Percentiles rank a stretch among this genome's conserved stretches.
Conservation (phyloP, 1,140 invertebrate species). For the Brachystomella parvula region DNA sequence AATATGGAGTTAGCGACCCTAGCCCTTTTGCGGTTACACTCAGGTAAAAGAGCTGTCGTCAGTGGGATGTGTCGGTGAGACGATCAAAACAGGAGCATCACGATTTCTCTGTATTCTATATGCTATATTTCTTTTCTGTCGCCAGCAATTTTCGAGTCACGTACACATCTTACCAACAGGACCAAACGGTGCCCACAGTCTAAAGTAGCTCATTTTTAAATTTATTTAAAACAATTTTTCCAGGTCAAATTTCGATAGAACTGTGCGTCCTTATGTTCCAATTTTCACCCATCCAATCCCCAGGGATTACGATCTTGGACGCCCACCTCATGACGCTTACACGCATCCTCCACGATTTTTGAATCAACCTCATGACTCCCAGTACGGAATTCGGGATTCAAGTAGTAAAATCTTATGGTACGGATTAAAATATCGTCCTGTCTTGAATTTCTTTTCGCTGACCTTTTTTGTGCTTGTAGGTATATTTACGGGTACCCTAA, state of each 20-base stretch:
- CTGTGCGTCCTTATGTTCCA: constrained; percentile 67
- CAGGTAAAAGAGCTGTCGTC: constrained; percentile 5
- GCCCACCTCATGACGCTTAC: constrained; percentile 72
- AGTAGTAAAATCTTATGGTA: constrained; percentile 84
- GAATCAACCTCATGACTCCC: constrained; percentile 69
- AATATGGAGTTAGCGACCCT: constrained; percentile 92
- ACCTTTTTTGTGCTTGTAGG: neutral
- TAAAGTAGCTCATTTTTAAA: neutral
- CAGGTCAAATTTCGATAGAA: constrained; percentile 68
- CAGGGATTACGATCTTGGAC: constrained; percentile 78
- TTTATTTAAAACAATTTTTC: too few species aligned
- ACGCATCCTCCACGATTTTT: constrained; percentile 64
- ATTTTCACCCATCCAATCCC: constrained; percentile 62
- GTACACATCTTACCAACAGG: neutral
- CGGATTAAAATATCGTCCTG: constrained; percentile 42
- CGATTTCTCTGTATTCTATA: too few species aligned
- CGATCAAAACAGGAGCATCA: too few species aligned
- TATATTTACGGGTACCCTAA: constrained; percentile 79
- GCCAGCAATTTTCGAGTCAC: neutral
- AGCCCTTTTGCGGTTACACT: constrained; percentile 71
- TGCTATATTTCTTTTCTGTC: too few species aligned
- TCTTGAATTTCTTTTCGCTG: neutral
- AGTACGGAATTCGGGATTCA: constrained; percentile 56
- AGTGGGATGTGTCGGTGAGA: too few species aligned
- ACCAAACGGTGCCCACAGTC: neutral